These are phyloP conservation scores for Crotalus tigris DNA, from an alignment of 2,113 vertebrate genomes.

Conservation along the genomic window DNA sequence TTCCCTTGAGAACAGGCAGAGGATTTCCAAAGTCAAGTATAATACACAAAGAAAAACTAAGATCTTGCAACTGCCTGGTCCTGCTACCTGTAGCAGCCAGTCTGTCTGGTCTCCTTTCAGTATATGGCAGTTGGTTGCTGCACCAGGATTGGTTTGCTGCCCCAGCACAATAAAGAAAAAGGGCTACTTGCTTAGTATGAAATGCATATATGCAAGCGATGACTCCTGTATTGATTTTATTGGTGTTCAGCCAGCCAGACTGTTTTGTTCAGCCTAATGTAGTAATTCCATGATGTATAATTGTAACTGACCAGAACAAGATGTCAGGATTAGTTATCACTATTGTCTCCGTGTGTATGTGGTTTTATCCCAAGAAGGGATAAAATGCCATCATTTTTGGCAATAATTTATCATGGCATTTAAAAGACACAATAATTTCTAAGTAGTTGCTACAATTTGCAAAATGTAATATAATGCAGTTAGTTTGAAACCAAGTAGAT, in stretches of 20 bases:
- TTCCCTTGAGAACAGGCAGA: conserved; percentile 29
- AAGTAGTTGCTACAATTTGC: conserved; percentile 49
- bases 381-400: conserved; percentile 45
- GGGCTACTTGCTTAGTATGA: conserved; percentile 4
- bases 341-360: conserved; percentile 7
- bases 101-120: neutral
- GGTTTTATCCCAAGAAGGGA: conserved; percentile 36
- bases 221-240: conserved; percentile 30
- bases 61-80: neutral
- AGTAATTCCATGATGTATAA: conserved; percentile 45
- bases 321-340: conserved; percentile 56
- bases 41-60: conserved; percentile 17
- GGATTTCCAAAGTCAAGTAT: conserved; percentile 42
- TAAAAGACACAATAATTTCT: conserved; percentile 41
- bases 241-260: conserved; percentile 44
- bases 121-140: neutral
- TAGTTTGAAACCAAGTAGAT: conserved; percentile 9
- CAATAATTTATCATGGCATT: conserved; percentile 56
- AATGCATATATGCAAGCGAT: neutral
- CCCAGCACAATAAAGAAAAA: neutral
- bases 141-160: neutral
- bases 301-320: conserved; percentile 52
- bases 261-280: conserved; percentile 39
- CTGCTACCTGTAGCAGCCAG: neutral
- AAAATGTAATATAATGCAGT: conserved; percentile 34